Conservation (phyloP, 2,888 invertebrate species). For the Salticus scenicus region DNA sequence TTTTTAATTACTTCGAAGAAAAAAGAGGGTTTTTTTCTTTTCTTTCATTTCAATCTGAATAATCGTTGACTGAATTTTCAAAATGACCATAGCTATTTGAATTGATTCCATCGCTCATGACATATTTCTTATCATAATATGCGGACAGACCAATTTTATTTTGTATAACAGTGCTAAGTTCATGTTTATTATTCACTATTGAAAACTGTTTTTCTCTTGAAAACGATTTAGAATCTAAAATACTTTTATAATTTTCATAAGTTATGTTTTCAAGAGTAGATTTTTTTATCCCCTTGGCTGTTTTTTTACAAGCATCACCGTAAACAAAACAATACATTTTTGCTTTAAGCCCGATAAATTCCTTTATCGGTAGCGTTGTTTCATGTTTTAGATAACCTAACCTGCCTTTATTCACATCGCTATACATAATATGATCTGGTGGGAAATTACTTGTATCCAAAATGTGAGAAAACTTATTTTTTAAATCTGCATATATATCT, state of each 20-base stretch:
- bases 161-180: neutral
- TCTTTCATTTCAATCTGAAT: no score
- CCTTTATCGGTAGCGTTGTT: neutral
- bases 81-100: no score
- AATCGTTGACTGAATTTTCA: no score
- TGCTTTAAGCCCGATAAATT: neutral
- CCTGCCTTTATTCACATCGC: neutral
- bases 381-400: neutral
- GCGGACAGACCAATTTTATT: slow-evolving; percentile 10
- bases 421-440: neutral
- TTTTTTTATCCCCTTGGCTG: slow-evolving; percentile 20
- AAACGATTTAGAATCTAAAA: neutral
- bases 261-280: neutral
- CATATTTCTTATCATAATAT: neutral
- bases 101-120: no score
- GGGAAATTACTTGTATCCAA: slow-evolving; percentile 16
- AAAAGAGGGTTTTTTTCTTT: no score
- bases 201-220: neutral
- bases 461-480: neutral
- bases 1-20: no score
- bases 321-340: neutral
- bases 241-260: neutral
- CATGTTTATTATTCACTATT: slow-evolving; percentile 13
- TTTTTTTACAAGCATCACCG: neutral
- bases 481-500: neutral